These are phyloP conservation scores for Xiphophorus hellerii DNA, from an alignment of 2,113 vertebrate species.

Conservation along the genomic window DNA sequence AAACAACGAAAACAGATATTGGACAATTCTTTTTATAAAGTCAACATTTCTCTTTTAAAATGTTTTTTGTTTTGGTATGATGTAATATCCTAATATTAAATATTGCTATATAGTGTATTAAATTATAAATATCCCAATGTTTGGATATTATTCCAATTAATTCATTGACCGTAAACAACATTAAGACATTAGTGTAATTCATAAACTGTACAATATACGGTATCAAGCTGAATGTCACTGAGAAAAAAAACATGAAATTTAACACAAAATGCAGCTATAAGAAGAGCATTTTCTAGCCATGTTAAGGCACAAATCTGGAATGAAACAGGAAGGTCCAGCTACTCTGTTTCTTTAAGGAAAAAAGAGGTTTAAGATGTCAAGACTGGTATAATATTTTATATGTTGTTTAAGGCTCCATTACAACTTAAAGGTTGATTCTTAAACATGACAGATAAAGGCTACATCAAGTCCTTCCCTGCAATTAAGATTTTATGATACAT, in stretches of 20 bases:
- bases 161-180: not conserved
- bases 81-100: too few species aligned
- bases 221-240: slow-evolving; percentile 5
- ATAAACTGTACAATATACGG: too few species aligned
- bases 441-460: not conserved
- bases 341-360: slow-evolving; percentile 25
- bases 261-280: slow-evolving; percentile 32
- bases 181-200: too few species aligned
- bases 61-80: not conserved
- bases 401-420: slow-evolving; percentile 9
- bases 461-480: not conserved
- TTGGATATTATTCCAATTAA: not conserved
- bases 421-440: not conserved
- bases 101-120: too few species aligned
- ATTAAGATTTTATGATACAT: not conserved
- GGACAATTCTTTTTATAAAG: not conserved
- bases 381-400: slow-evolving; percentile 12
- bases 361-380: slow-evolving; percentile 1
- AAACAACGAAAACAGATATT: not conserved
- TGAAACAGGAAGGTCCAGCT: slow-evolving; percentile 51
- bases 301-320: slow-evolving; percentile 44
- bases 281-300: slow-evolving; percentile 16
- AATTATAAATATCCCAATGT: not conserved
- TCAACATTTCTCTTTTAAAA: not conserved
- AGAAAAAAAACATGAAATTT: slow-evolving; percentile 9